Evolutionary conservation across 2,113 vertebrate genomes (phyloP), one percentile per base, ranked within the genome.

Genomic region (Nerophis lumbriciformis): DNA sequence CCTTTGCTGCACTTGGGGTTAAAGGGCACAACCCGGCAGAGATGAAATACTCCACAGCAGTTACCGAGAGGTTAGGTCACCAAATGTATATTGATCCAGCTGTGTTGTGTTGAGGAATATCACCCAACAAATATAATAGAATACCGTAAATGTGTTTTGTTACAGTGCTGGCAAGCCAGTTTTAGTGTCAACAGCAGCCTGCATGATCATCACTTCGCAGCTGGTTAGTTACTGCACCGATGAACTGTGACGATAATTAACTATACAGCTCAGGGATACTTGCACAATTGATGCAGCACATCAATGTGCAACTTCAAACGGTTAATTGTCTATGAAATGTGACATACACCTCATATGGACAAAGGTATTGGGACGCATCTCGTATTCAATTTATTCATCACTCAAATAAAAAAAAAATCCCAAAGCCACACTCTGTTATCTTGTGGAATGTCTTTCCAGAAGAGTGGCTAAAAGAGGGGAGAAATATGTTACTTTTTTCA

Each of bases 21-120:
- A 88, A 53, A 81, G 87, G 87, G 78, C 72, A 80, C 53, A 14
- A 56, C 51, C 68, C 12, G 4, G 72, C 68, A 63, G 63, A 63
- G 81, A 88, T 85, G 78, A 87, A 85, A 86, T 77, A 81, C 80
- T 89, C 83, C 78, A 85, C 78, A 77, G 75, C 67, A 80, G 71
- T 82, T 82, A 79, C 68, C 76, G 56, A 78, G 70, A 69, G 85
- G 80, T 70, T 75, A 82, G 86, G 87, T 85, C 87, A 88, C 74
- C 81, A 83, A 79, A 87, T 85, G 81, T 84, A 82, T 88, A 88
- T 88, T 87, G 85, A 90, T 88, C 77, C 75, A 69, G 54, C 55
- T 78, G 62, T 71, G 19, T 19, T 70, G n/a, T 35, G 61, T 59
- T 64, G 61, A 59, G 9, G 8, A 48, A 69, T 53, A 36, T 49